These are phyloP conservation scores for Acleris literana DNA, from an alignment of 2,888 invertebrate genomes.

Conservation along the genomic window DNA sequence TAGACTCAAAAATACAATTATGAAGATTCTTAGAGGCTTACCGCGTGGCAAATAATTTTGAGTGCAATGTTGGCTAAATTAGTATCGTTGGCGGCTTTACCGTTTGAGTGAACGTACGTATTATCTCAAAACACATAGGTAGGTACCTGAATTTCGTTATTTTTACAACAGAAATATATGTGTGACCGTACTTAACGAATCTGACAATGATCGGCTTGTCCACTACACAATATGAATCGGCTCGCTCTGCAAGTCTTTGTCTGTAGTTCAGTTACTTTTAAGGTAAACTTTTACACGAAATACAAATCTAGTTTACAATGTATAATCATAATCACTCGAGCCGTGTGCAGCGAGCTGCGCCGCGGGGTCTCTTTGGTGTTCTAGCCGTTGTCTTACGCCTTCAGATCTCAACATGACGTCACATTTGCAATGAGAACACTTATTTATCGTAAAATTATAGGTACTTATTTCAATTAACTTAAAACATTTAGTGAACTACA, in stretches of 20 bases:
- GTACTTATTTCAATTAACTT: conserved; percentile 22
- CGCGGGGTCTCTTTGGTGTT: conserved; percentile 77
- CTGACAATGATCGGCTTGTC: not conserved
- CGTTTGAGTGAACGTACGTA: no score
- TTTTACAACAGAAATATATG: no score
- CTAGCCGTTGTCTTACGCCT: conserved; percentile 72
- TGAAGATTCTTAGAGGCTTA: no score
- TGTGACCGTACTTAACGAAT: no score
- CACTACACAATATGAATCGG: not conserved
- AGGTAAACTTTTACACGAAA: conserved; percentile 3
- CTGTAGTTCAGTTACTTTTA: conserved; percentile 14
- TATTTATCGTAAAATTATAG: conserved; percentile 20
- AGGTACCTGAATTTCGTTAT: no score
- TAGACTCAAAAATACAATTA: no score
- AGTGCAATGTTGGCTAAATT: no score
- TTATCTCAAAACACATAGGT: no score
- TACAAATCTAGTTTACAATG: not conserved
- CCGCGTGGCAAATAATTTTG: no score
- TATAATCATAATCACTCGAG: conserved; percentile 3
- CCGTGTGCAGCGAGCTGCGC: conserved; percentile 37
- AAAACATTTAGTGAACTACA: conserved; percentile 29
- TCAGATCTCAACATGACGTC: conserved; percentile 31
- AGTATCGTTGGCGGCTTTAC: no score
- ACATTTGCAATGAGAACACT: conserved; percentile 31
- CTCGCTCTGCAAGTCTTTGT: conserved; percentile 15